phyloP scores from a whole-genome alignment of 1,140 invertebrate species.

The Drosophila yakuba region DNA sequence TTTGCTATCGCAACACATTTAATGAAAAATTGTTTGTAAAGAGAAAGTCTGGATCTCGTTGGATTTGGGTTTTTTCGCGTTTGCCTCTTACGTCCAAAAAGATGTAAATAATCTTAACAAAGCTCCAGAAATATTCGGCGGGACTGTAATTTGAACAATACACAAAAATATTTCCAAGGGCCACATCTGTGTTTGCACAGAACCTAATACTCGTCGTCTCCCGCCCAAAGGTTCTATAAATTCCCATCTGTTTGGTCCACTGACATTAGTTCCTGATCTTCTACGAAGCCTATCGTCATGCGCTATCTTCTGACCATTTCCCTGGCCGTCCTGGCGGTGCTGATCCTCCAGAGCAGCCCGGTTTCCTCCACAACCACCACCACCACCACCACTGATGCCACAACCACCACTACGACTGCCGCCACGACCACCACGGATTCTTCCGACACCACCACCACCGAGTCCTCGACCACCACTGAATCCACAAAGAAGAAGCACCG shows the following conservation, averaged over 20 bases:
- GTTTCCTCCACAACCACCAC: conserved; percentile 2
- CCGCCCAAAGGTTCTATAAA: conserved; percentile 14
- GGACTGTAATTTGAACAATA: conserved; percentile 13
- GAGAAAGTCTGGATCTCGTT: background rate
- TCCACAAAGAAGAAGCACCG: conserved; percentile 10
- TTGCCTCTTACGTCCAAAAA: conserved; percentile 16
- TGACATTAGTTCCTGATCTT: conserved; percentile 1
- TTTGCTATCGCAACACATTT: no score
- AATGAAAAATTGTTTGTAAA: background rate
- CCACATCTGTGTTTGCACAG: conserved; percentile 24
- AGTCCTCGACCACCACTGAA: background rate
- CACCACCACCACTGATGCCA: background rate
- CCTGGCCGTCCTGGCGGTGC: conserved; percentile 8
- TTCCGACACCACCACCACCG: conserved; percentile 13
- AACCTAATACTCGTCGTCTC: background rate
- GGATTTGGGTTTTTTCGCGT: background rate
- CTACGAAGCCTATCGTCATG: conserved; percentile 5
- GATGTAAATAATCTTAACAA: conserved; percentile 16
- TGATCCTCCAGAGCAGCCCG: conserved; percentile 9
- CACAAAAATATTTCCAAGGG: background rate
- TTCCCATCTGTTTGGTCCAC: background rate
- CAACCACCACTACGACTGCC: conserved; percentile 2
- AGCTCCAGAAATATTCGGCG: conserved; percentile 4
- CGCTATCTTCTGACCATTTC: conserved; percentile 11
- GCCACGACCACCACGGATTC: conserved; percentile 18